A percentile compares a stretch with the other conserved stretches of the same genome.
Evolutionary conservation across 1,140 invertebrate genomes (phyloP).

Genomic region (Drosophila tsacasi): DNA sequence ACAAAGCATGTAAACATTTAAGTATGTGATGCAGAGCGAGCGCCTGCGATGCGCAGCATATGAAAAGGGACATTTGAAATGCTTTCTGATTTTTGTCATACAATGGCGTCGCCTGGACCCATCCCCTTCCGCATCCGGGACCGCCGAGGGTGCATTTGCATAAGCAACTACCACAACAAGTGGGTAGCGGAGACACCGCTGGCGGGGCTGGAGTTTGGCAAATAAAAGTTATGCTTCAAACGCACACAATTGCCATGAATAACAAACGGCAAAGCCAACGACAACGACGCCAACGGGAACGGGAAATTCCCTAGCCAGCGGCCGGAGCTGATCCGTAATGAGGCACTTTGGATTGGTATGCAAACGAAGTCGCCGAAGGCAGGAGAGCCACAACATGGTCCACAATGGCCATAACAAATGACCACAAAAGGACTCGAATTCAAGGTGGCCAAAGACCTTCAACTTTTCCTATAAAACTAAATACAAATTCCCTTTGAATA

Average conservation of each 20-base stretch:
- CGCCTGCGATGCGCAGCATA: constrained; percentile 70
- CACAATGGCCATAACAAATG: constrained; percentile 25
- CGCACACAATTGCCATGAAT: constrained; percentile 73
- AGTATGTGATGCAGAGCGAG: constrained; percentile 64
- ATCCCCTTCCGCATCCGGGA: neutral
- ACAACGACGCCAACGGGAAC: neutral
- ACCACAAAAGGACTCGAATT: constrained; percentile 7
- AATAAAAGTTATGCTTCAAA: constrained; percentile 73
- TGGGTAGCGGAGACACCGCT: constrained; percentile 7
- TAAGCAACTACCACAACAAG: constrained; percentile 54
- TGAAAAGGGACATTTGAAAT: constrained; percentile 75
- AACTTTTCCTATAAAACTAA: neutral
- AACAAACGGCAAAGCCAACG: constrained; percentile 46
- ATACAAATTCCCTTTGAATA: neutral
- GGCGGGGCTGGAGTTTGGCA: constrained; percentile 17
- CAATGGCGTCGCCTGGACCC: constrained; percentile 39
- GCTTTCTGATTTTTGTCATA: constrained; percentile 79
- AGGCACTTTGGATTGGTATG: constrained; percentile 57
- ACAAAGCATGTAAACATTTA: constrained; percentile 77
- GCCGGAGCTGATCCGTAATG: constrained; percentile 50
- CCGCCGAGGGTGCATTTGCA: constrained; percentile 43
- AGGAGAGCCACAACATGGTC: constrained; percentile 2
- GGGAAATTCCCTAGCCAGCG: constrained; percentile 24
- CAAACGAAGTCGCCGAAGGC: constrained; percentile 56
- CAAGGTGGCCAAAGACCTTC: neutral